phyloP scores from a whole-genome alignment of 2,113 vertebrate species.

The Megaleporinus macrocephalus region DNA sequence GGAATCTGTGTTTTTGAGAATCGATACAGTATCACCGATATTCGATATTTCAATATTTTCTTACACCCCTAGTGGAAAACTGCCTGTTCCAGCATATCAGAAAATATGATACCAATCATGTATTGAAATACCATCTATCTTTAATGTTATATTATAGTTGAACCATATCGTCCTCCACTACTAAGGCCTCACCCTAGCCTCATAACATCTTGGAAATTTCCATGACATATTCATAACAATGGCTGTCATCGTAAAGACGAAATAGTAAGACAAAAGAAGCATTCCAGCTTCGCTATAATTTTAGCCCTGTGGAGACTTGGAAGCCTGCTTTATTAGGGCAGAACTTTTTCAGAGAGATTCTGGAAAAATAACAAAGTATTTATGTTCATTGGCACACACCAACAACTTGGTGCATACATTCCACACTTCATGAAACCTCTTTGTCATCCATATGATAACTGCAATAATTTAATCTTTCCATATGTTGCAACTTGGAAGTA shows the following conservation, averaged over 20 bases:
- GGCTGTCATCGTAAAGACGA: background rate
- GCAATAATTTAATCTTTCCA: slow-evolving; percentile 45
- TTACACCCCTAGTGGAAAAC: too few relatives aligned
- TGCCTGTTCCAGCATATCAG: too few relatives aligned
- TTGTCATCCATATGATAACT: slow-evolving; percentile 47
- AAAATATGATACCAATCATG: background rate
- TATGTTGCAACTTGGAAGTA: slow-evolving; percentile 21
- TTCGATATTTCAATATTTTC: too few relatives aligned
- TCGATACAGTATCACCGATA: too few relatives aligned
- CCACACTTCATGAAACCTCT: slow-evolving; percentile 47
- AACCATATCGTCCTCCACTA: too few relatives aligned
- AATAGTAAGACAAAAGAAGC: background rate
- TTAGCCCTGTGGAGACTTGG: background rate
- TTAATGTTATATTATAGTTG: too few relatives aligned
- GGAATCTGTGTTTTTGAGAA: too few relatives aligned
- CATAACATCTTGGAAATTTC: background rate
- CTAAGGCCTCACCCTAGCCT: background rate
- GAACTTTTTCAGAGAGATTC: slow-evolving; percentile 25
- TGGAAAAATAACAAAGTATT: slow-evolving; percentile 22
- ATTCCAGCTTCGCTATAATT: background rate
- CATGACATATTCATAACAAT: background rate
- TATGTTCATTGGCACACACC: slow-evolving; percentile 45
- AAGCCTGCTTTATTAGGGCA: slow-evolving; percentile 20
- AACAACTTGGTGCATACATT: slow-evolving; percentile 32
- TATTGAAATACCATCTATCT: background rate